Evolutionary conservation across 2,113 vertebrate species (phyloP), one percentile per base, ranked within the genome.

Genomic region (Cairina moschata): DNA sequence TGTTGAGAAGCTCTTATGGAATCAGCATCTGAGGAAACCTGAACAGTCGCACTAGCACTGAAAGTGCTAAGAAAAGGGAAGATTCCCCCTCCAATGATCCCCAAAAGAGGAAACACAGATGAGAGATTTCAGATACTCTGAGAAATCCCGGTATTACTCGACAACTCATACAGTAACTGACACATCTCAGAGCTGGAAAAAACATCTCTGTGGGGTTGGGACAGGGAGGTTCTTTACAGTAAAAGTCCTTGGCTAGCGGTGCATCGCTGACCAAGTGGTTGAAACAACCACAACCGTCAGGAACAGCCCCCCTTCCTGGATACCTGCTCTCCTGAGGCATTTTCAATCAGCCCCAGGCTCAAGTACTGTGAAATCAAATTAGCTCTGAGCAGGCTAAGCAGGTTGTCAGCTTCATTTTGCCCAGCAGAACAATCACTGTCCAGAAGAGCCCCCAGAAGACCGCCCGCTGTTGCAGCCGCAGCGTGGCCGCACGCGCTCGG

Each of bases 41-140:
- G 18, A 81, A 67, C 36, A 72, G 42, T 20, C 90, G 55, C 17
- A 84, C 17, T 86, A 73, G 88, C 72, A 88, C 36, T 60, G 85
- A 85, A 83, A 88, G 52, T 29, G 14, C 11, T 17, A 11, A 44
- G 28, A 56, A 66, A 21, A 75, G n/a, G 56, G 26, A 93, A 69
- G 28, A 79, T n/a, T 62, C 65, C 29, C 28, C 66, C 40, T 83
- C 58, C 44, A 93, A 7, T 58, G 65, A 90, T 52, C 65, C 52
- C 74, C 60, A 83, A 86, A 96, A 93, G 90, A 86, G 44, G 80
- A 96, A 96, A 94, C 60, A 18, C 11, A 86, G 16, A 94, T 32
- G 22, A 95, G 60, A 88, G 2, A 93, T 65, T 93, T 95, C 80
- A 88, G 65, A 81, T 32, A 46, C 34, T 44, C 56, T 75, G 73